Conservation (phyloP, 2,113 vertebrate species). For the Cheirogaleus medius region DNA sequence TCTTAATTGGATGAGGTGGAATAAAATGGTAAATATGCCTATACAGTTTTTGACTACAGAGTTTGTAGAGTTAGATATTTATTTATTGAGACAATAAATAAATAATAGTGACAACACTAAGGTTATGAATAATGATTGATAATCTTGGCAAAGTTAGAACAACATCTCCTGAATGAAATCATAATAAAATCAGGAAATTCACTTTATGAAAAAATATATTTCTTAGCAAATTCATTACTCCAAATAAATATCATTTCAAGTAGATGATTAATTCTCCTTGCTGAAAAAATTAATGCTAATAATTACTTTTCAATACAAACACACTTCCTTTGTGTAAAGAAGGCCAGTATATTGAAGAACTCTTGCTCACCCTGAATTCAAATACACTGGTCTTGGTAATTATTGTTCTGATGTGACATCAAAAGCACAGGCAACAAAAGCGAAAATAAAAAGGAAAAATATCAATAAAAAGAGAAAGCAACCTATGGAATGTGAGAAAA, state of each 20-base stretch:
- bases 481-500: neutral
- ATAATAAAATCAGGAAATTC: conserved; percentile 19
- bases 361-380: conserved; percentile 32
- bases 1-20: conserved; percentile 34
- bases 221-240: conserved; percentile 36
- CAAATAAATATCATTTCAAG: conserved; percentile 44
- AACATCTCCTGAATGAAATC: conserved; percentile 36
- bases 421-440: neutral
- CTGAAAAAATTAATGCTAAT: conserved; percentile 68
- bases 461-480: neutral
- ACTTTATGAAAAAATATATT: neutral
- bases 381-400: neutral
- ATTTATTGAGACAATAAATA: conserved; percentile 14
- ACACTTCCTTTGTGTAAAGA: neutral
- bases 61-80: neutral
- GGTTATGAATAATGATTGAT: conserved; percentile 28
- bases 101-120: neutral
- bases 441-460: neutral
- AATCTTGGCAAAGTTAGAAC: neutral
- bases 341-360: conserved; percentile 16
- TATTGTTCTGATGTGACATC: neutral
- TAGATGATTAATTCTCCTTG: conserved; percentile 15
- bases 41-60: neutral
- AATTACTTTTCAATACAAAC: conserved; percentile 70
- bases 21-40: conserved; percentile 31